phyloP scores from a whole-genome alignment of 2,113 vertebrate species.

The Bubo bubo region DNA sequence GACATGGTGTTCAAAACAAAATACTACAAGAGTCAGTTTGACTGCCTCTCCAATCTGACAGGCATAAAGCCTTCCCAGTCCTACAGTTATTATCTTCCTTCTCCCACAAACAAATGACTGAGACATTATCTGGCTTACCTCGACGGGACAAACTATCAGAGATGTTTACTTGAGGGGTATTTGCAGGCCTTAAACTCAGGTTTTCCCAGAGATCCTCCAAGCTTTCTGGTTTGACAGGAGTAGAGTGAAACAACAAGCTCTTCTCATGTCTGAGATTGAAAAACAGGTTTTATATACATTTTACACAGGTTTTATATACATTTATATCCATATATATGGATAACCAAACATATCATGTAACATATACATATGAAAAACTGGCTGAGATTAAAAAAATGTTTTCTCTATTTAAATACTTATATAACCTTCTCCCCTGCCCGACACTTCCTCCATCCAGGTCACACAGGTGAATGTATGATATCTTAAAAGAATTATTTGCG shows the following conservation, averaged over 20 bases:
- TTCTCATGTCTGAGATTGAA: conserved; percentile 76
- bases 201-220: conserved; percentile 90
- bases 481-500: not conserved
- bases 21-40: not conserved
- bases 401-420: not conserved
- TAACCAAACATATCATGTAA: not conserved
- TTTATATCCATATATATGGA: not conserved
- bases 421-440: not conserved
- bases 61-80: not conserved
- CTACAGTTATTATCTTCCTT: not conserved
- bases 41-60: not conserved
- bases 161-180: conserved; percentile 78
- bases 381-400: not conserved
- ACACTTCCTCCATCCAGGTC: not conserved
- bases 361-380: not conserved
- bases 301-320: not conserved
- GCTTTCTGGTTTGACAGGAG: conserved; percentile 78
- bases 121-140: conserved; percentile 73
- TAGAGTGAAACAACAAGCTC: conserved; percentile 70
- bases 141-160: conserved; percentile 82
- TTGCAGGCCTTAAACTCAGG: conserved; percentile 83
- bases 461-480: not conserved
- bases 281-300: not conserved
- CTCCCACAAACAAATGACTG: not conserved
- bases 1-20: not conserved